A percentile compares a stretch with the other conserved stretches of the same genome.
Evolutionary conservation across 2,888 invertebrate species (phyloP).

Genomic region (Argynnis bischoffii): DNA sequence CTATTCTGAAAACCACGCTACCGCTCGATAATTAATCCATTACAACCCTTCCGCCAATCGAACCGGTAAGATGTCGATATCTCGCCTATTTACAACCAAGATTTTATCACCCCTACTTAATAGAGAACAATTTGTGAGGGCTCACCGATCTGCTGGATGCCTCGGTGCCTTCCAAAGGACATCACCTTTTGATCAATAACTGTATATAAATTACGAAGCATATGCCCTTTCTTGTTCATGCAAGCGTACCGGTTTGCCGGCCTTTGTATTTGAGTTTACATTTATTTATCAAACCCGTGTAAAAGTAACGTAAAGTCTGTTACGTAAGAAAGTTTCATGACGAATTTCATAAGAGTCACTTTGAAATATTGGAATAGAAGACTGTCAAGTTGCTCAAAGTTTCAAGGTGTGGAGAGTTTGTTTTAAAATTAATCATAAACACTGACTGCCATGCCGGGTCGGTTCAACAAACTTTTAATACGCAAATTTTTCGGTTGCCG

Average conservation of each 20-base stretch:
- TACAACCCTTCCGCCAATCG: slow-evolving; percentile 59
- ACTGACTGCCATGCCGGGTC: slow-evolving; percentile 15
- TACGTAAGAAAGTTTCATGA: slow-evolving; percentile 43
- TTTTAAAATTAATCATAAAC: slow-evolving; percentile 36
- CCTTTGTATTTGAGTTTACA: slow-evolving; percentile 62
- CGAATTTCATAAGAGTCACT: slow-evolving; percentile 33
- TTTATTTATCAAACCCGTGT: slow-evolving; percentile 52
- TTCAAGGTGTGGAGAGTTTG: slow-evolving; percentile 35
- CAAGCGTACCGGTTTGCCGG: slow-evolving; percentile 64
- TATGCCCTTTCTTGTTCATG: slow-evolving; percentile 77
- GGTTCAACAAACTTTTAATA: slow-evolving; percentile 30
- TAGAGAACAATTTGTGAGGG: slow-evolving; percentile 70
- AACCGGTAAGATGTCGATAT: slow-evolving; percentile 52
- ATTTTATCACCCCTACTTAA: slow-evolving; percentile 76
- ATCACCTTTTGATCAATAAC: slow-evolving; percentile 81
- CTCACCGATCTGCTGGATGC: slow-evolving; percentile 64
- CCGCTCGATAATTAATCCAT: slow-evolving; percentile 55
- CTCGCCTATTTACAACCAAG: slow-evolving; percentile 58
- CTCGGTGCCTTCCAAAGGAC: slow-evolving; percentile 76
- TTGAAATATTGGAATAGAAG: slow-evolving; percentile 17
- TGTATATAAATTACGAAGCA: slow-evolving; percentile 81
- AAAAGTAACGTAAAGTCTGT: slow-evolving; percentile 42
- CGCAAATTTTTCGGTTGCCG: slow-evolving; percentile 40
- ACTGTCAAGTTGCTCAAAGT: slow-evolving; percentile 26
- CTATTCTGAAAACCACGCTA: slow-evolving; percentile 42